phyloP scores from a whole-genome alignment of 2,888 invertebrate species.

The Piscicola geometra region DNA sequence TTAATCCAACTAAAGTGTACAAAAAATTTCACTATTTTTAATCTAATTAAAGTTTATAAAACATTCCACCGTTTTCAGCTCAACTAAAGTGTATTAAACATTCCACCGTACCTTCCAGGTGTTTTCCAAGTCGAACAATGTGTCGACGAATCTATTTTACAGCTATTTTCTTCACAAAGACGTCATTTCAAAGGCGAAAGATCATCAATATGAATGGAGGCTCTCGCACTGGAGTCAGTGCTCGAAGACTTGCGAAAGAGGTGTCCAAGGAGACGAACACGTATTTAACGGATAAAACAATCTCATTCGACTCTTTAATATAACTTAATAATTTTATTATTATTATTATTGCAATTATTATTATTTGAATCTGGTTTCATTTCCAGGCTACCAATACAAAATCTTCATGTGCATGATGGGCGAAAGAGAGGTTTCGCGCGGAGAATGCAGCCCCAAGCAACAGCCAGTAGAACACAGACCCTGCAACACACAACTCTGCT shows the following conservation, averaged over 20 bases:
- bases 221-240: constrained; percentile 28
- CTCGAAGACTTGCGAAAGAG: constrained; percentile 26
- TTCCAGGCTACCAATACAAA: constrained; percentile 17
- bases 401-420: constrained; percentile 14
- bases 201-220: constrained; percentile 18
- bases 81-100: not conserved
- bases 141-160: constrained; percentile 23
- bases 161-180: constrained; percentile 32
- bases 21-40: not conserved
- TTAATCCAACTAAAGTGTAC: not conserved
- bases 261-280: not conserved
- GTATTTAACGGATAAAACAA: no score
- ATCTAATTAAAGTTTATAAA: not conserved
- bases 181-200: not conserved
- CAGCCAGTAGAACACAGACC: not conserved
- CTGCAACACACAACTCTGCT: constrained; percentile 29
- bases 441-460: constrained; percentile 9
- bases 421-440: constrained; percentile 2
- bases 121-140: constrained; percentile 34
- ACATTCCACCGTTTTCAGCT: not conserved
- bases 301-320: no score
- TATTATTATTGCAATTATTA: no score
- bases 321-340: no score
- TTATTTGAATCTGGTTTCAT: not conserved
- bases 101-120: constrained; percentile 2